Percentiles rank a stretch among this genome's conserved stretches.
phyloP scores from a whole-genome alignment of 2,888 invertebrate species.

The Agrotis clavis region DNA sequence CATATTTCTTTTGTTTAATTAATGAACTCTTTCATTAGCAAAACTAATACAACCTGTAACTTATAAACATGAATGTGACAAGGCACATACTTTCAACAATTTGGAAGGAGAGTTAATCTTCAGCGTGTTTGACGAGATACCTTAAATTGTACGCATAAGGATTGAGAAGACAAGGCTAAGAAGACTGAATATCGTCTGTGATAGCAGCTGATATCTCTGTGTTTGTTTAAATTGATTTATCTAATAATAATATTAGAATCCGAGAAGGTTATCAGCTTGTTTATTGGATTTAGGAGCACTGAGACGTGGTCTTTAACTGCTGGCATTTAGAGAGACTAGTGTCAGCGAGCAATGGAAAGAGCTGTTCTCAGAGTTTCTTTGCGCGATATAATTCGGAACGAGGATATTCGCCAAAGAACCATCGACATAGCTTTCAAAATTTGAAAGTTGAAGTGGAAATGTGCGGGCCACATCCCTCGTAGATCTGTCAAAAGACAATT shows the following conservation, averaged over 20 bases:
- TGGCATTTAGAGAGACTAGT: too few relatives aligned
- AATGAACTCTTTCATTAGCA: background rate
- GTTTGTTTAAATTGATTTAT: background rate
- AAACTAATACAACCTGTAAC: background rate
- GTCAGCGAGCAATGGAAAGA: too few relatives aligned
- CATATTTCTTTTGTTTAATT: conserved; percentile 3
- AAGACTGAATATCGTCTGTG: background rate
- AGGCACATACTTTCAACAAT: background rate
- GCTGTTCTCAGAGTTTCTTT: too few relatives aligned
- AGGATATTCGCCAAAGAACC: too few relatives aligned
- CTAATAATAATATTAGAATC: background rate
- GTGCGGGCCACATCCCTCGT: too few relatives aligned
- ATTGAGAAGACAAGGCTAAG: background rate
- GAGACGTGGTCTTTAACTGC: too few relatives aligned
- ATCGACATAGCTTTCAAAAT: too few relatives aligned
- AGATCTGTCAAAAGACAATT: too few relatives aligned
- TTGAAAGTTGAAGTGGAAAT: too few relatives aligned
- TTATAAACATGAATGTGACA: background rate
- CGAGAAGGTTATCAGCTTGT: too few relatives aligned
- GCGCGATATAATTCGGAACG: too few relatives aligned
- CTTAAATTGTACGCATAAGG: background rate
- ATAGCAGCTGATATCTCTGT: background rate
- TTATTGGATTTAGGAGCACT: too few relatives aligned
- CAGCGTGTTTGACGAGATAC: background rate
- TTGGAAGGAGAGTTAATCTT: background rate